These are phyloP conservation scores for Peromyscus aztecus DNA, from an alignment of 2,797 vertebrate species.

Conservation along the genomic window DNA sequence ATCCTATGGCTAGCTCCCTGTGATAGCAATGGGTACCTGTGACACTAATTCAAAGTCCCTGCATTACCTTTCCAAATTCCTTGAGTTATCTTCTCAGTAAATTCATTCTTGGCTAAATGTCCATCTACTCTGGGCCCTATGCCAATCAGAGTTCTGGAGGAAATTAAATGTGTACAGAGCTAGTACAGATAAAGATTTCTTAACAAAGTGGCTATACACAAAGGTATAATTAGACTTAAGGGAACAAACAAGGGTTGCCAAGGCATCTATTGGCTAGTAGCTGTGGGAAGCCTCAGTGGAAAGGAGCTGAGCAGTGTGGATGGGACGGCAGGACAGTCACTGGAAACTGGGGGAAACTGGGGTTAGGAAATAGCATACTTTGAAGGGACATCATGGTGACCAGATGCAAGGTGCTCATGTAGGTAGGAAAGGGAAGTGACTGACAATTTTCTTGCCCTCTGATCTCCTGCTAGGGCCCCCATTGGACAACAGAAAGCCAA, in stretches of 20 bases:
- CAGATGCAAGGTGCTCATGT: background rate
- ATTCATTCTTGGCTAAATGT: conserved; percentile 29
- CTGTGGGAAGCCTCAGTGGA: conserved; percentile 20
- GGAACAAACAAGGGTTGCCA: conserved; percentile 50
- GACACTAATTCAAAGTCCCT: conserved; percentile 54
- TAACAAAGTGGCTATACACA: conserved; percentile 27
- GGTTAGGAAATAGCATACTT: background rate
- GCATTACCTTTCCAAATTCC: conserved; percentile 33
- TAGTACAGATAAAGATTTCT: background rate
- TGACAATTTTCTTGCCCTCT: conserved; percentile 21
- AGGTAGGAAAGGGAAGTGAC: background rate
- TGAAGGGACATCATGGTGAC: background rate
- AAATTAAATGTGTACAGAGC: conserved; percentile 12
- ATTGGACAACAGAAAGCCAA: background rate
- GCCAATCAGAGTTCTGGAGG: conserved; percentile 32
- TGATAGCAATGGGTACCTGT: background rate
- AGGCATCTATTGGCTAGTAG: conserved; percentile 22
- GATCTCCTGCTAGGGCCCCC: background rate
- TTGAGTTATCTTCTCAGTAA: conserved; percentile 49
- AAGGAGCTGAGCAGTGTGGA: background rate
- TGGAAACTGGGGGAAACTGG: background rate
- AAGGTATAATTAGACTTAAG: conserved; percentile 7
- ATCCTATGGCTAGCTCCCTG: conserved; percentile 3
- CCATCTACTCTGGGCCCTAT: background rate
- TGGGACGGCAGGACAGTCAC: background rate